Percentiles rank a stretch among this genome's conserved stretches.
Conservation (phyloP, 2,888 invertebrate genomes). For the Tolmerus cingulatus region DNA sequence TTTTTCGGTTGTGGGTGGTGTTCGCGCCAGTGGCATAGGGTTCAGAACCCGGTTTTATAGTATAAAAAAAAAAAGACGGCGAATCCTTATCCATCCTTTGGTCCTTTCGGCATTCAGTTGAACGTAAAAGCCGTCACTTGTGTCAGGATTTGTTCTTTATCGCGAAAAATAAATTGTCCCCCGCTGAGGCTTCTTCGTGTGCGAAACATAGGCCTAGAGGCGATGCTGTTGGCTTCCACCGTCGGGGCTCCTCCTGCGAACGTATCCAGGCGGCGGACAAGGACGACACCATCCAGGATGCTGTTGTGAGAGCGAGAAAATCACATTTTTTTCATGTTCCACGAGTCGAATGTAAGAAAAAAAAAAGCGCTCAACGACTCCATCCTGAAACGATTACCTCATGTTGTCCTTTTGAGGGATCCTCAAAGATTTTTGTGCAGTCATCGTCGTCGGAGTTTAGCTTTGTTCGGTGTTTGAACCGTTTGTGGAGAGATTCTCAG, state of each 20-base stretch:
- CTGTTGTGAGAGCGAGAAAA: background rate
- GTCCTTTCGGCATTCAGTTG: background rate
- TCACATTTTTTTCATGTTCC: background rate
- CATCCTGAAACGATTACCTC: constrained; percentile 39
- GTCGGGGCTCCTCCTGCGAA: constrained; percentile 20
- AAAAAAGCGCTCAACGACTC: constrained; percentile 36
- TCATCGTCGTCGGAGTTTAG: constrained; percentile 34
- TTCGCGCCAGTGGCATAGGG: background rate
- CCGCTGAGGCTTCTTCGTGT: background rate
- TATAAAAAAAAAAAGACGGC: background rate
- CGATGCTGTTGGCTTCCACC: background rate
- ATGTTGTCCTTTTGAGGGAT: constrained; percentile 33
- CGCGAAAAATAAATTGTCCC: background rate
- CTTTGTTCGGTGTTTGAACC: constrained; percentile 33
- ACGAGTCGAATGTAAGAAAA: background rate
- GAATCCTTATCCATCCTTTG: background rate
- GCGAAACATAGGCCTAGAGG: constrained; percentile 8
- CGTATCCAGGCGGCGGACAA: background rate
- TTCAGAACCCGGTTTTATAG: background rate
- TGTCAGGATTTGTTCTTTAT: constrained; percentile 19
- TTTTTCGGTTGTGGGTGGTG: constrained; percentile 1
- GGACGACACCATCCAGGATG: background rate
- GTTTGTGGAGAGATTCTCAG: background rate
- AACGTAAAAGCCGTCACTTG: constrained; percentile 8
- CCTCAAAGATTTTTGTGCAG: constrained; percentile 42